A percentile compares a stretch with the other conserved stretches of the same genome.
phyloP scores from a whole-genome alignment of 2,888 invertebrate genomes.

The Apeira syringaria region DNA sequence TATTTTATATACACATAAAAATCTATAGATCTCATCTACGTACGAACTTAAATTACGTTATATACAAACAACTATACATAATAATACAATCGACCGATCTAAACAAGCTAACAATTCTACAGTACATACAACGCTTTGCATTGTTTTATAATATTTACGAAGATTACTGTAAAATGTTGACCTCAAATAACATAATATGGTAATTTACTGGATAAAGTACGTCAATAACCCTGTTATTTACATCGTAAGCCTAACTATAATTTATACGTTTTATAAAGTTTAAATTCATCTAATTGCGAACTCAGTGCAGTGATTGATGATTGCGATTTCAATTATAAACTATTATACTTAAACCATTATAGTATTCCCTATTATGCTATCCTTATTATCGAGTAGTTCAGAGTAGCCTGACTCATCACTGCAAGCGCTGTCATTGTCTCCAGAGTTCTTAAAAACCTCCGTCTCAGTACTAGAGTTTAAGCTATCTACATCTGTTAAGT shows the following conservation, averaged over 20 bases:
- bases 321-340: slow-evolving; percentile 3
- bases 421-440: slow-evolving; percentile 91
- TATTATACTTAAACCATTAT: slow-evolving; percentile 78
- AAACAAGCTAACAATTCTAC: slow-evolving; percentile 33
- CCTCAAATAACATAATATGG: slow-evolving; percentile 9
- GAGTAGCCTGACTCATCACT: slow-evolving; percentile 97
- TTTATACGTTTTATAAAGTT: slow-evolving; percentile 12
- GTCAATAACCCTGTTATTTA: slow-evolving; percentile 56
- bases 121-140: slow-evolving; percentile 22
- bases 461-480: slow-evolving; percentile 68
- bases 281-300: slow-evolving; percentile 21
- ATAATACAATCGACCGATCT: slow-evolving; percentile 46
- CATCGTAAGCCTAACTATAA: slow-evolving; percentile 34
- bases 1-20: slow-evolving; percentile 42
- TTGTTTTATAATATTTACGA: slow-evolving; percentile 17
- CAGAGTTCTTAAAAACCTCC: slow-evolving; percentile 76
- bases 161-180: slow-evolving; percentile 3
- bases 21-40: slow-evolving; percentile 52
- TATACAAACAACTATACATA: slow-evolving; percentile 64
- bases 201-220: slow-evolving; percentile 50
- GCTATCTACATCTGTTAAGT: slow-evolving; percentile 67
- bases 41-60: slow-evolving; percentile 55
- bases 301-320: slow-evolving; percentile 21
- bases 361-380: slow-evolving; percentile 75
- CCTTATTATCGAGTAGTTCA: slow-evolving; percentile 86